Evolutionary conservation across 2,113 vertebrate species (phyloP), one percentile per base, ranked within the genome.

Genomic region (Semicossyphus pulcher): DNA sequence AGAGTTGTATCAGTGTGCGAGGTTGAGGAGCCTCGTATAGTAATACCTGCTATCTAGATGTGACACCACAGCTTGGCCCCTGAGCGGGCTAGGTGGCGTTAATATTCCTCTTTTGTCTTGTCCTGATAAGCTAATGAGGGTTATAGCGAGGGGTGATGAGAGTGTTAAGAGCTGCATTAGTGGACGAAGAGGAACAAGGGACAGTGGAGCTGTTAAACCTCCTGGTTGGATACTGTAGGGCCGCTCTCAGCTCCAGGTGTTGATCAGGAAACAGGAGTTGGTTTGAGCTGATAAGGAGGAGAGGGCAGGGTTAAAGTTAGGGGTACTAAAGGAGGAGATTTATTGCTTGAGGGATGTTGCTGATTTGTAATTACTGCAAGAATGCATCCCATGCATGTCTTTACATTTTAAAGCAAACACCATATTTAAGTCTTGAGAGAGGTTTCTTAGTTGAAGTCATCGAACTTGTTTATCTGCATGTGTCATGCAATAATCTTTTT

Each of bases 51-150:
- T 86, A 91, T 92, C 89, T 82, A 71, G 88, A 91, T 91, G 79
- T 85, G 82, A 76, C 84, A 86, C 89, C 57, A 71, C 66, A 57
- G 81, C 78, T 86, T 83, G 84, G 84, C 80, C 70, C 81, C 71
- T 49, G 69, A 87, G 85, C 56, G 7, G 56, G 60, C 56, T 61
- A 49, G 79, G 44, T n/a, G 28, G 18, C 78, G 87, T 70, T 89
- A 87, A 87, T 89, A 87, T 82, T 85, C 83, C 69, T 67, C 89
- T 71, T 88, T 92, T 92, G 91, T 91, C 90, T 91, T 90, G 90
- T 92, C 74, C 81, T 32, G 91, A 92, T 92, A 92, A 88, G 89
- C 75, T 92, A 92, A 91, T 92, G 88, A 90, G 88, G 69, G 85
- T 89, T 88, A 78, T 41, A 73, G 76, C 18, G 4, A 65, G 62